These are phyloP conservation scores for Actenoides lindsayi DNA, from an alignment of 2,113 vertebrate genomes.

Conservation along the genomic window DNA sequence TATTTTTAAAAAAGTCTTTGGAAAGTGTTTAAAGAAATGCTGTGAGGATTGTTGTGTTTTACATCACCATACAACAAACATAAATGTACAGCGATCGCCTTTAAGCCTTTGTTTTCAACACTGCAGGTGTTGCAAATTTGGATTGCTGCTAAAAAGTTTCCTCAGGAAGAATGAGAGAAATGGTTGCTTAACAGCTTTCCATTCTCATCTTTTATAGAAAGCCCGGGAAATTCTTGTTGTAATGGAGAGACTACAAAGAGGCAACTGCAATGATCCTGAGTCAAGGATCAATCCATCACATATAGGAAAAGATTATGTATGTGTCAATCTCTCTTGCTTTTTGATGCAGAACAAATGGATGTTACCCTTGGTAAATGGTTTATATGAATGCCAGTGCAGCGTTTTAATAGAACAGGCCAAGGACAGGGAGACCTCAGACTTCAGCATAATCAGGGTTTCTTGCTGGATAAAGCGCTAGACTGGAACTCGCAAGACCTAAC, in stretches of 20 bases:
- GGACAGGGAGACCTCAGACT: slow-evolving; percentile 60
- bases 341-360: slow-evolving; percentile 73
- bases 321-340: slow-evolving; percentile 70
- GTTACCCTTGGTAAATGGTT: slow-evolving; percentile 71
- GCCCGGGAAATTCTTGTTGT: slow-evolving; percentile 32
- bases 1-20: not conserved
- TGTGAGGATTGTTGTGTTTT: not conserved
- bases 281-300: slow-evolving; percentile 68
- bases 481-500: slow-evolving; percentile 23
- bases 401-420: slow-evolving; percentile 69
- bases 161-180: not conserved
- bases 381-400: slow-evolving; percentile 68
- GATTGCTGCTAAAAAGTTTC: slow-evolving; percentile 30
- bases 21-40: not conserved
- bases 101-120: not conserved
- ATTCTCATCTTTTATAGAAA: slow-evolving; percentile 46
- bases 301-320: slow-evolving; percentile 68
- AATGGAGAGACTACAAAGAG: slow-evolving; percentile 44
- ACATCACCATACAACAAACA: not conserved
- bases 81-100: not conserved
- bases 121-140: slow-evolving; percentile 14
- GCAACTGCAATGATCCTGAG: slow-evolving; percentile 60
- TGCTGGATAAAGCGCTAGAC: slow-evolving; percentile 52
- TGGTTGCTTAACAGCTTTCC: slow-evolving; percentile 16
- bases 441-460: slow-evolving; percentile 66